Evolutionary conservation across 2,113 vertebrate genomes (phyloP), one percentile per base, ranked within the genome.

Genomic region (Ctenodactylus gundi): DNA sequence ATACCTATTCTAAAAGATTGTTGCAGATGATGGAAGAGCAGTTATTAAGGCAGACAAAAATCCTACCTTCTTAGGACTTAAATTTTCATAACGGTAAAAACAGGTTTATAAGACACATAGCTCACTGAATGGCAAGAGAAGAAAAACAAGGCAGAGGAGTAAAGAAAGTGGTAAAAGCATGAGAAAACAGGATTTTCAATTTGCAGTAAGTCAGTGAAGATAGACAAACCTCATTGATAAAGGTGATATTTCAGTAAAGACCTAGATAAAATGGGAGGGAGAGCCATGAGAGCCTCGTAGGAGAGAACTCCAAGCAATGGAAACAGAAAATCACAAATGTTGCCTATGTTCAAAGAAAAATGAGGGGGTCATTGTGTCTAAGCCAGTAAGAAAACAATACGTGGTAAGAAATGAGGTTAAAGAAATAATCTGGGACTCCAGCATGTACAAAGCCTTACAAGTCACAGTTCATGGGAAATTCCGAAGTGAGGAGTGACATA

Each of bases 81-180:
- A 51, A 4, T 58, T 85, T 76, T 58, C 76, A 0, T 75, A 29
- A 9, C 23, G 7, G 8, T 88, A 95, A 88, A 85, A 90, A 76
- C 11, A 89, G 46, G 80, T 41, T 67, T 70, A 88, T 67, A 89
- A 92, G 94, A 78, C 31, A 83, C 6, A 10, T 14, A 94, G 9
- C 44, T 51, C 27, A 18, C 41, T 36, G 77, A 7, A 49, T 34
- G 41, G 44, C 57, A 86, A 17, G 2, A 55, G 84, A 34, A 90
- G 55, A 85, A 96, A 94, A 94, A 20, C 39, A 92, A 68, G 55
- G 12, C 9, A 64, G 60, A 91, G 25, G 25, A 86, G 27, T 76
- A 85, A 34, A 49, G 18, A 67, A 58, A 60, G 6, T 46, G 73
- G 39, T 34, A 70, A 75, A 57, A 15, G 5, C 4, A 20, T 73